phyloP scores from a whole-genome alignment of 1,140 invertebrate species.

The Brachionus koreanus region DNA sequence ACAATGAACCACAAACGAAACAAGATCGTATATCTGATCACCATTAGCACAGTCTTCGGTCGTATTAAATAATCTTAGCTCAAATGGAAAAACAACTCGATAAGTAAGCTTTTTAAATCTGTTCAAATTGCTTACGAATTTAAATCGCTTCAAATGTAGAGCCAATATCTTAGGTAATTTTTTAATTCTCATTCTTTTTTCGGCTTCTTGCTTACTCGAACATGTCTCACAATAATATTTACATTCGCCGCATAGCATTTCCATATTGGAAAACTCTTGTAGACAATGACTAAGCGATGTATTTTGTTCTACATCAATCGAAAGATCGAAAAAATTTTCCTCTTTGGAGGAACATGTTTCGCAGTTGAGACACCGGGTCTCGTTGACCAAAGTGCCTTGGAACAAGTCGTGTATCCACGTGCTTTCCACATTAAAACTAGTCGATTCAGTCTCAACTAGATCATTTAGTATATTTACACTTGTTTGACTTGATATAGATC shows the following conservation, averaged over 20 bases:
- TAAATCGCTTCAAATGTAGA: conserved; percentile 94
- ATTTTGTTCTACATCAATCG: conserved; percentile 98
- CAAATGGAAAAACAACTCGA: conserved; percentile 94
- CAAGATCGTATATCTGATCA: conserved; percentile 92
- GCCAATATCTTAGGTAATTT: conserved; percentile 95
- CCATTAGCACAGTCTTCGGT: conserved; percentile 93
- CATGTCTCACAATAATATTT: conserved; percentile 99
- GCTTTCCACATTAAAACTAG: conserved; percentile 68
- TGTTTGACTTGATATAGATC: conserved; percentile 34
- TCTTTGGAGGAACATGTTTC: conserved; percentile 97
- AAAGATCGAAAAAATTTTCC: conserved; percentile 97
- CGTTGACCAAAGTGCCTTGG: conserved; percentile 96
- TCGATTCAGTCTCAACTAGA: conserved; percentile 33
- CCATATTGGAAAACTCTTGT: conserved; percentile 92
- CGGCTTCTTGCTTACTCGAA: conserved; percentile 96
- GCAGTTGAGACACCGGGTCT: conserved; percentile 97
- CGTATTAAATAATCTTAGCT: conserved; percentile 93
- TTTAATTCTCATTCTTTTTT: conserved; percentile 91
- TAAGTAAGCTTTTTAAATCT: conserved; percentile 98
- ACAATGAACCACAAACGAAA: conserved; percentile 98
- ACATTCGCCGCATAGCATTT: conserved; percentile 97
- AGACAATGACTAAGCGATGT: conserved; percentile 98
- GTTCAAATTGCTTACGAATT: conserved; percentile 98
- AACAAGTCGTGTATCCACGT: conserved; percentile 99
- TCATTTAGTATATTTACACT: conserved; percentile 45